Evolutionary conservation across 2,888 invertebrate genomes (phyloP), one percentile per base, ranked within the genome.

Genomic region (Palloptera scutellata): DNA sequence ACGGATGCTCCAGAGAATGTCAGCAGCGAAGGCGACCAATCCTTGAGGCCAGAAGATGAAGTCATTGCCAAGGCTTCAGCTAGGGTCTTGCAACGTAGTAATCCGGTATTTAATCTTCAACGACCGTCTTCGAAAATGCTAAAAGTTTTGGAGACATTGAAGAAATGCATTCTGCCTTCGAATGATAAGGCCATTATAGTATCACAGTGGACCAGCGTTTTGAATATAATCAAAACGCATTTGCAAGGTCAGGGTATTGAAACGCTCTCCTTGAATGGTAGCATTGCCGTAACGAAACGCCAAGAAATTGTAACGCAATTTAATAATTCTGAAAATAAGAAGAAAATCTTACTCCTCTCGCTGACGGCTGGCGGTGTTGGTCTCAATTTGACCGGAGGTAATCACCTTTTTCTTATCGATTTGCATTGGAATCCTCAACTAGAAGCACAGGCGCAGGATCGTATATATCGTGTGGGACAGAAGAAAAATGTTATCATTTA

Each of bases 401-500:
- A 94, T 87, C 95, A 98, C 83, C 88, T 98, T 58, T 88, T 97
- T 42, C 86, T 98, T 43, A 84, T 96, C 20, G 98, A 98, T 86
- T 89, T 96, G 63, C 97, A 98, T 85, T 98, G 97, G 96, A 98
- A 98, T 88, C 98, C 98, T 0, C 97, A 97, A 79, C 86, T 98
- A 57, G 98, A 98, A 85, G 88, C 91, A 54, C 98, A 98, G 84
- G 98, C 97, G 0, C 95, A 94, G 86, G 98, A 98, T 86, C 88
- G 98, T 70, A 91, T 98, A 70, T 96, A 97, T 86, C 87, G 97
- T 69, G 91, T 97, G 71, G 97, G 97, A 0, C 98, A 98, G 83
- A 89, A 84, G 59, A 93, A 92, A 78, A 84, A 89, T 75, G 96
- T 97, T 0, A 87, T 88, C 75, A 90, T 97, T 61, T 94, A 96